Conservation (phyloP, 2,888 invertebrate genomes). For the Diarsia dahlii region DNA sequence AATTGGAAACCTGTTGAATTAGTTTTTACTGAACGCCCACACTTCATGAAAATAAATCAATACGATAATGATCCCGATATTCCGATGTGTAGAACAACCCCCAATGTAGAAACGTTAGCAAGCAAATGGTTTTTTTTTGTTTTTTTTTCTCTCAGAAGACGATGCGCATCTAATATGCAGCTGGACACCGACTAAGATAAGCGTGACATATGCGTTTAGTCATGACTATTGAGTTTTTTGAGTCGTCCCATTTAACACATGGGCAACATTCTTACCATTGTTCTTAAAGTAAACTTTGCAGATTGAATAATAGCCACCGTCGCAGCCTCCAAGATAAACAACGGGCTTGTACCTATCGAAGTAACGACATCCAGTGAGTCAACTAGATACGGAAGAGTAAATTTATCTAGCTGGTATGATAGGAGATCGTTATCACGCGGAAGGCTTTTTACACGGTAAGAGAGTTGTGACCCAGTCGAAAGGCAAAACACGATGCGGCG, state of each 20-base stretch:
- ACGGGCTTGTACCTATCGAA: neutral
- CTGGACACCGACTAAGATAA: conserved; percentile 1
- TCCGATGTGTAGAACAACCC: neutral
- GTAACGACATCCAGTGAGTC: neutral
- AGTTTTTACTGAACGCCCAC: too few relatives aligned
- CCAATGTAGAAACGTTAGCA: neutral
- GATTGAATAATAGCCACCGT: neutral
- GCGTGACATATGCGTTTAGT: conserved; percentile 25
- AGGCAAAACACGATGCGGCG: neutral
- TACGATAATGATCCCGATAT: neutral
- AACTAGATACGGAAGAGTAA: conserved; percentile 7
- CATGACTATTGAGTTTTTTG: conserved; percentile 45
- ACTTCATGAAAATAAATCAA: too few relatives aligned
- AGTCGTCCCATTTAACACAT: conserved; percentile 14
- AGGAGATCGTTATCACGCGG: neutral
- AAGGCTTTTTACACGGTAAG: neutral
- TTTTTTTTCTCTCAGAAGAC: conserved; percentile 33
- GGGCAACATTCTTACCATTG: neutral
- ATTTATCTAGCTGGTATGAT: neutral
- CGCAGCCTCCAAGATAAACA: too few relatives aligned
- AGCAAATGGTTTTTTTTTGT: neutral
- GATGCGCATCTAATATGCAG: conserved; percentile 9
- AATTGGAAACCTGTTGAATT: too few relatives aligned
- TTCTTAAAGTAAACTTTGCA: neutral
- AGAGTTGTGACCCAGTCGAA: neutral